Evolutionary conservation across 2,888 invertebrate genomes (phyloP).

Genomic region (Mesorhabditis belari): DNA sequence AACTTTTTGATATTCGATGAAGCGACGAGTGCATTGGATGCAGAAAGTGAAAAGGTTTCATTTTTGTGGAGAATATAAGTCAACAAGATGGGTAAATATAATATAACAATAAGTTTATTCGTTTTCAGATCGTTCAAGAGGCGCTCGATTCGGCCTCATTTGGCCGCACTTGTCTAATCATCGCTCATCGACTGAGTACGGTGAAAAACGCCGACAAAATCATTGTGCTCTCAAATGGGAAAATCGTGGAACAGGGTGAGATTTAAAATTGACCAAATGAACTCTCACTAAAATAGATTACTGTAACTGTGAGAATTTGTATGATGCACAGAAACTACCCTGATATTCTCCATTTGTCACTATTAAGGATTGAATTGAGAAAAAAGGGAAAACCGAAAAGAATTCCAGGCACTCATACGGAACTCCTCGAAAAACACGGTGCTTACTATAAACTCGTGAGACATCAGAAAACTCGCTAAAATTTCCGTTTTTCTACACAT

Average conservation of each 20-base stretch:
- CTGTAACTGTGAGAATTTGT: too few species aligned
- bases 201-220: background rate
- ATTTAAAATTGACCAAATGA: too few species aligned
- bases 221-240: background rate
- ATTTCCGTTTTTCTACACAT: too few species aligned
- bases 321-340: too few species aligned
- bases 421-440: background rate
- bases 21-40: constrained; percentile 19
- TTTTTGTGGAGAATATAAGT: background rate
- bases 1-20: constrained; percentile 18
- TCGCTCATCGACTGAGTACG: background rate
- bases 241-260: background rate
- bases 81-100: too few species aligned
- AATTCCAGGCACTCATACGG: background rate
- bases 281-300: too few species aligned
- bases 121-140: background rate
- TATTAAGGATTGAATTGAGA: too few species aligned
- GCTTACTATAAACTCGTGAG: background rate
- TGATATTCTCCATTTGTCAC: background rate
- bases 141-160: background rate
- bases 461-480: too few species aligned
- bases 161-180: background rate
- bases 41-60: constrained; percentile 4
- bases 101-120: too few species aligned
- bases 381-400: too few species aligned